Conservation (phyloP, 2,113 vertebrate species). For the Odocoileus virginianus region DNA sequence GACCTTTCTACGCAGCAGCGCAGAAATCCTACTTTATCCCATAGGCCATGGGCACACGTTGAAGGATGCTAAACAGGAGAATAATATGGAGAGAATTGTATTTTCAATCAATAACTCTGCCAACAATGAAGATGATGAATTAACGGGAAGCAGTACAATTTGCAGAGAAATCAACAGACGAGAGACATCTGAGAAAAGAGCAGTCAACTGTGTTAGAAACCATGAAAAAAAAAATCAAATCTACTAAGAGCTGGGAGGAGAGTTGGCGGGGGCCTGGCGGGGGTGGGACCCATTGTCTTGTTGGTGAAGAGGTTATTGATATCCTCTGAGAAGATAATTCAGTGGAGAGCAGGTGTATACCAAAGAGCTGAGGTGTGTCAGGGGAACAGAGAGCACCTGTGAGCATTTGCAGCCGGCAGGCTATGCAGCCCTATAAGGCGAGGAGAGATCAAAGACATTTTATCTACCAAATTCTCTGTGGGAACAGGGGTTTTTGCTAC, state of each 20-base stretch:
- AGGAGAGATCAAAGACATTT: neutral
- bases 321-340: neutral
- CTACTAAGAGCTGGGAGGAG: neutral
- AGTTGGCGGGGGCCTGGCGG: neutral
- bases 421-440: neutral
- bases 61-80: neutral
- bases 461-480: neutral
- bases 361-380: neutral
- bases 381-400: neutral
- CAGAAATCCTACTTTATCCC: neutral
- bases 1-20: neutral
- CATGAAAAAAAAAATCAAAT: neutral
- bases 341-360: neutral
- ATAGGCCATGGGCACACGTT: neutral
- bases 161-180: neutral
- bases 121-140: neutral
- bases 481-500: neutral
- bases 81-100: neutral
- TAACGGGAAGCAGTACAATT: neutral
- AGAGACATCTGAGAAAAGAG: neutral
- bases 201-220: neutral
- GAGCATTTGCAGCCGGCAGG: neutral
- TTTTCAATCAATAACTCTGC: neutral
- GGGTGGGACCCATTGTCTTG: neutral
- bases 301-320: neutral